Percentiles rank a stretch among this genome's conserved stretches.
These are phyloP conservation scores for Sebastes taczanowskii DNA, from an alignment of 2,797 vertebrate genomes.

Conservation along the genomic window DNA sequence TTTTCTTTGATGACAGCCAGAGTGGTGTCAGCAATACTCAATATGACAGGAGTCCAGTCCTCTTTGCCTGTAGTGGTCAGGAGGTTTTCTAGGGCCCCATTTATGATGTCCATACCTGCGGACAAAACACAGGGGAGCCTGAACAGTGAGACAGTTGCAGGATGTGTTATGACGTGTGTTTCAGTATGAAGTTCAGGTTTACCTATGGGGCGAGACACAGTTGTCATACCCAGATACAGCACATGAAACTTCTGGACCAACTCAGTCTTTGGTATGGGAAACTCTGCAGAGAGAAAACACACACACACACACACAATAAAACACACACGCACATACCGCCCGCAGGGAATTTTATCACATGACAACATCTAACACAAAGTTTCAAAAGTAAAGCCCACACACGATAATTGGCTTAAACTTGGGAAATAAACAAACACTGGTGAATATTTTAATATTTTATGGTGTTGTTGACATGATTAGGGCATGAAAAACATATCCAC, in stretches of 20 bases:
- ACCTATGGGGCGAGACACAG: slow-evolving; percentile 95
- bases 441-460: slow-evolving; percentile 66
- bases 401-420: slow-evolving; percentile 55
- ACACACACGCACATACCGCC: background rate
- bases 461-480: slow-evolving; percentile 52
- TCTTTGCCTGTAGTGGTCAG: slow-evolving; percentile 88
- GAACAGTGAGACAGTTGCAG: background rate
- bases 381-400: slow-evolving; percentile 38
- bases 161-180: background rate
- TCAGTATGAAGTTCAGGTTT: slow-evolving; percentile 29
- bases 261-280: slow-evolving; percentile 98
- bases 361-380: slow-evolving; percentile 44
- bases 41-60: slow-evolving; percentile 92
- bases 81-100: slow-evolving; percentile 93
- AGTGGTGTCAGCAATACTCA: slow-evolving; percentile 96
- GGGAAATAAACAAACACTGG: slow-evolving; percentile 61
- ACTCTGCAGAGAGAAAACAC: slow-evolving; percentile 87
- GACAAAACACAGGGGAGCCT: slow-evolving; percentile 15
- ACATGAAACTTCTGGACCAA: slow-evolving; percentile 97
- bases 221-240: slow-evolving; percentile 92
- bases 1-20: slow-evolving; percentile 94
- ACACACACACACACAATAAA: slow-evolving; percentile 27
- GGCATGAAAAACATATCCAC: slow-evolving; percentile 26
- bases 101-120: slow-evolving; percentile 96
- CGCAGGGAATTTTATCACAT: slow-evolving; percentile 13